Evolutionary conservation across 2,888 invertebrate genomes (phyloP), one percentile per base, ranked within the genome.

Genomic region (Dryadula phaetusa): DNA sequence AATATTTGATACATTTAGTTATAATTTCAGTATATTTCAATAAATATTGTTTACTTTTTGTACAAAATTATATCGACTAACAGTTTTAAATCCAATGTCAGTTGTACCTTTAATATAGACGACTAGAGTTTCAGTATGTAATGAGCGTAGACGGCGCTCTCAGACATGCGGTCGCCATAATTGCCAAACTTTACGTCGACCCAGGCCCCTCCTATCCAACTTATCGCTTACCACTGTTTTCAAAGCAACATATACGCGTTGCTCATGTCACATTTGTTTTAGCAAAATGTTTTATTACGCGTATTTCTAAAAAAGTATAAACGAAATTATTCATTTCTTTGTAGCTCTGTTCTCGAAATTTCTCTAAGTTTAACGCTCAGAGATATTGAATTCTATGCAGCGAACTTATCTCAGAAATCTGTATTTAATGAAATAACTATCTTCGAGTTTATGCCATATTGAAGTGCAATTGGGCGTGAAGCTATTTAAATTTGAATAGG

Each of bases 401-500:
- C 77, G 79, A 82, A 80, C 76, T 77, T 70, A 75, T 79, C 80
- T 75, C 76, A 74, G 74, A 82, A 84, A 88, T 86, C 87, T 84
- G 85, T 86, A 85, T 85, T 85, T 88, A 89, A 91, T 90, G 87
- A 90, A 87, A 89, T 87, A 90, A 90, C 90, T 91, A 91, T 86
- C 81, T 78, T 81, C 84, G 79, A 85, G 85, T 83, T 85, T 82
- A 81, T 82, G 86, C 83, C 87, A 82, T 85, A 92, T 92, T 92
- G 88, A 90, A 84, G 85, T 79, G 90, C 89, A 92, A 93, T 92
- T 91, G 91, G 87, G 92, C 88, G 91, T 90, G 86, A 92, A 91
- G 91, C 91, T 92, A 93, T 92, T 92, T 91, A 90, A 90, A 92
- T 91, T 83, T 92, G 92, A 92, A 92, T 92, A 87, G 91, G 82